These are phyloP conservation scores for Polyommatus iphigenia DNA, from an alignment of 2,888 invertebrate genomes.

Conservation along the genomic window DNA sequence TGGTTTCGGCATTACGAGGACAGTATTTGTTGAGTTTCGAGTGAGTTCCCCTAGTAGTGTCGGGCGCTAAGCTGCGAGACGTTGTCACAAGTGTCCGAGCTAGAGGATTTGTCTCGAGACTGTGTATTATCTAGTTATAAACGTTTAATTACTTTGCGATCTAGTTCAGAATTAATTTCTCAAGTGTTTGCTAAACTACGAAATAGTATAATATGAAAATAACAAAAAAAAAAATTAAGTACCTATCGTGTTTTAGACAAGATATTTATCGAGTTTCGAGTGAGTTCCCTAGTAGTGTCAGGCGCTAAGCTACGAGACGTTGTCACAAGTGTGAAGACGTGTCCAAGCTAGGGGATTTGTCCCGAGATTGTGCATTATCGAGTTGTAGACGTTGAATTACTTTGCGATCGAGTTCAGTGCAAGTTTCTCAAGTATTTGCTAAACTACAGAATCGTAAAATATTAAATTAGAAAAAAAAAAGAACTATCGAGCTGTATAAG, in stretches of 20 bases:
- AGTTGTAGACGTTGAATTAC: neutral
- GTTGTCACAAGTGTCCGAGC: conserved; percentile 39
- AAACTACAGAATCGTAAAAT: too few relatives aligned
- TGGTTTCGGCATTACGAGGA: too few relatives aligned
- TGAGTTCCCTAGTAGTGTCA: neutral
- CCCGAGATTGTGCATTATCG: conserved; percentile 37
- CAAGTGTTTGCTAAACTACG: too few relatives aligned
- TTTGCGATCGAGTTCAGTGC: too few relatives aligned
- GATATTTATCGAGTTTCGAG: neutral
- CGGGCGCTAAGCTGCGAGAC: conserved; percentile 36
- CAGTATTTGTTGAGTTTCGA: neutral
- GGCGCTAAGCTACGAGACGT: conserved; percentile 36
- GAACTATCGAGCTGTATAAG: neutral
- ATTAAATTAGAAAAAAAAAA: too few relatives aligned
- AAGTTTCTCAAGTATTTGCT: too few relatives aligned
- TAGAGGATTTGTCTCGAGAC: conserved; percentile 38
- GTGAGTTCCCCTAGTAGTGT: neutral
- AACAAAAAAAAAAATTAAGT: too few relatives aligned
- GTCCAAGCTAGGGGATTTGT: conserved; percentile 35
- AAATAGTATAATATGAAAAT: too few relatives aligned
- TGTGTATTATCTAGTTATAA: conserved; percentile 35
- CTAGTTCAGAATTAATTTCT: too few relatives aligned
- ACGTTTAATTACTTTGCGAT: too few relatives aligned
- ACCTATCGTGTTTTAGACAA: neutral
- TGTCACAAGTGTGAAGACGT: conserved; percentile 34